A percentile compares a stretch with the other conserved stretches of the same genome.
phyloP scores from a whole-genome alignment of 1,140 invertebrate genomes.

The Drosophila seguyi region DNA sequence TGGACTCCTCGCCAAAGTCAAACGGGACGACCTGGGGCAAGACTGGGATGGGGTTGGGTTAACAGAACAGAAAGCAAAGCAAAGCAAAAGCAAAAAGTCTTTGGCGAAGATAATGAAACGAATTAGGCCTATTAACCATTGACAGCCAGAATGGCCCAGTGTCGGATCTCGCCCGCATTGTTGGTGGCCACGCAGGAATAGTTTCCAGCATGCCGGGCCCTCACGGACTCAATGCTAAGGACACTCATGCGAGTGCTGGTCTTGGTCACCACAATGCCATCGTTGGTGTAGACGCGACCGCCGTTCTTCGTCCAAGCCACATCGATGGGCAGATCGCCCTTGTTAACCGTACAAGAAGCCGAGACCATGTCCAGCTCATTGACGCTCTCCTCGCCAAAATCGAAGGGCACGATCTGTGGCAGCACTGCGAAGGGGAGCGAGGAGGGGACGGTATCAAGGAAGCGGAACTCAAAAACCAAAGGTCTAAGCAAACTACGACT shows the following conservation, averaged over 20 bases:
- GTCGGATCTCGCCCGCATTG: constrained; percentile 89
- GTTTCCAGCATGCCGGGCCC: constrained; percentile 89
- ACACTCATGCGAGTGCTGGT: constrained; percentile 89
- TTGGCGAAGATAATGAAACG: neutral
- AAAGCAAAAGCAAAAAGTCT: constrained; percentile 33
- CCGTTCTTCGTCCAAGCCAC: constrained; percentile 89
- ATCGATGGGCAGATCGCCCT: constrained; percentile 93
- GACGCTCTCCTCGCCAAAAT: constrained; percentile 89
- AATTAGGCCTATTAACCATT: constrained; percentile 53
- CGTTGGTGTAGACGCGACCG: constrained; percentile 78
- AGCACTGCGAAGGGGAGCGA: constrained; percentile 37
- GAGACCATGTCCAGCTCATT: constrained; percentile 90
- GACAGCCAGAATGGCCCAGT: constrained; percentile 87
- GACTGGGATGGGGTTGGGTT: constrained; percentile 85
- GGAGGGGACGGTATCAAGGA: constrained; percentile 23
- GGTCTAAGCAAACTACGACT: constrained; percentile 22
- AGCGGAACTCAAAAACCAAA: constrained; percentile 32
- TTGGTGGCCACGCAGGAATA: constrained; percentile 92
- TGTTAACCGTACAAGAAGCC: constrained; percentile 92
- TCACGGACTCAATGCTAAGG: constrained; percentile 88
- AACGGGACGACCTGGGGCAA: constrained; percentile 89
- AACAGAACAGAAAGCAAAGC: constrained; percentile 40
- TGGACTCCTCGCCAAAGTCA: constrained; percentile 89
- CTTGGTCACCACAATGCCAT: constrained; percentile 86
- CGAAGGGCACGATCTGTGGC: constrained; percentile 85